phyloP scores from a whole-genome alignment of 2,113 vertebrate species.

The Lagenorhynchus albirostris region DNA sequence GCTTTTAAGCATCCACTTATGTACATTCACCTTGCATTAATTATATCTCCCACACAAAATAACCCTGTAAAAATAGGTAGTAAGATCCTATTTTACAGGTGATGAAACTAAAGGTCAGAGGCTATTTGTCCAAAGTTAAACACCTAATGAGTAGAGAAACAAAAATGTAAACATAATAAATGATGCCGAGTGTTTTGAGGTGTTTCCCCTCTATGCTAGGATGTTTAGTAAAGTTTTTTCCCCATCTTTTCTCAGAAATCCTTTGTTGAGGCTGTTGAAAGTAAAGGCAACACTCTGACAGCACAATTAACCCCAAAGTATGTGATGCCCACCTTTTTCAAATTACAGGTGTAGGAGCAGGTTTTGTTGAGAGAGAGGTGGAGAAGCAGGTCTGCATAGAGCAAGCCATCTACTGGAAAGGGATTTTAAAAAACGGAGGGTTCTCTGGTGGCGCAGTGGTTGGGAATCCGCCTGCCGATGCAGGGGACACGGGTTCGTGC shows the following conservation, averaged over 20 bases:
- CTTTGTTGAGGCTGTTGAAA: background rate
- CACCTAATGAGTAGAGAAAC: background rate
- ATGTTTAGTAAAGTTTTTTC: background rate
- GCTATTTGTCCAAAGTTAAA: background rate
- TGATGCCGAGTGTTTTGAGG: background rate
- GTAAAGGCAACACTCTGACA: background rate
- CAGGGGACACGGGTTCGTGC: too few relatives aligned
- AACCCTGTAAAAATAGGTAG: background rate
- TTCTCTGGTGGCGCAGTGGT: too few relatives aligned
- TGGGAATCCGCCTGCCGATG: too few relatives aligned
- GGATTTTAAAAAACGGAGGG: too few relatives aligned
- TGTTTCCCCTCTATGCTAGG: background rate
- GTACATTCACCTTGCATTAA: background rate
- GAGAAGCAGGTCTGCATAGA: background rate
- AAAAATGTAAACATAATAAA: background rate
- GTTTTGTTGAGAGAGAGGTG: background rate
- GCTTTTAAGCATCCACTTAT: background rate
- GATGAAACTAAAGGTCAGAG: background rate
- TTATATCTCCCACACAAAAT: background rate
- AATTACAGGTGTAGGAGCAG: background rate
- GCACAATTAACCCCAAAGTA: background rate
- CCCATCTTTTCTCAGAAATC: conserved; percentile 14
- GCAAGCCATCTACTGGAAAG: background rate
- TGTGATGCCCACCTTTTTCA: background rate
- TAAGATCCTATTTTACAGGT: background rate